Evolutionary conservation across 1,140 invertebrate genomes (phyloP).

Genomic region (Drosophila sturtevanti): DNA sequence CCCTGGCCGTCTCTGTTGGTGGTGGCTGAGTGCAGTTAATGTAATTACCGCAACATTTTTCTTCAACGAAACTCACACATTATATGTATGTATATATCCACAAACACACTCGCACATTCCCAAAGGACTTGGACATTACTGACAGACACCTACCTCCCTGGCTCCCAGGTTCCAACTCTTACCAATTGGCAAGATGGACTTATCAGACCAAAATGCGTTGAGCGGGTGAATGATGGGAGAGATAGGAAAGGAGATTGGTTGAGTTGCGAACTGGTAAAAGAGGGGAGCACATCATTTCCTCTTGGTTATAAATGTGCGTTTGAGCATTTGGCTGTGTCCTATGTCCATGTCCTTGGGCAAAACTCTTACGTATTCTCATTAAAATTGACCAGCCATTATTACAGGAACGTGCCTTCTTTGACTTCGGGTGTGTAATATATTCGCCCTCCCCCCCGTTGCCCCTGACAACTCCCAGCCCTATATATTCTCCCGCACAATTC

Average conservation of each 20-base stretch:
- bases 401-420: constrained; percentile 62
- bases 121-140: constrained; percentile 38
- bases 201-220: constrained; percentile 20
- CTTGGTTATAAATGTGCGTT: constrained; percentile 9
- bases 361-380: constrained; percentile 69
- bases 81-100: neutral
- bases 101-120: constrained; percentile 15
- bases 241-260: neutral
- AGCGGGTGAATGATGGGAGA: neutral
- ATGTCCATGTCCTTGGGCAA: constrained; percentile 25
- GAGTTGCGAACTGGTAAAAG: neutral
- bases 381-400: constrained; percentile 77
- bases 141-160: constrained; percentile 24
- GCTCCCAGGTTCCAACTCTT: neutral
- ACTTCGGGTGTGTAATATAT: constrained; percentile 51
- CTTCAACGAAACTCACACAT: constrained; percentile 25
- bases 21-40: constrained; percentile 53
- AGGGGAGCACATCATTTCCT: constrained; percentile 6
- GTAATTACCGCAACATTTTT: constrained; percentile 75
- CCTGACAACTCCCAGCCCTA: constrained; percentile 16
- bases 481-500: neutral
- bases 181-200: constrained; percentile 46
- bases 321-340: constrained; percentile 10
- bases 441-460: constrained; percentile 1
- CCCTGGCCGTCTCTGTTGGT: constrained; percentile 20